Evolutionary conservation across 2,113 vertebrate species (phyloP).

Genomic region (Sarotherodon lohbergeri): DNA sequence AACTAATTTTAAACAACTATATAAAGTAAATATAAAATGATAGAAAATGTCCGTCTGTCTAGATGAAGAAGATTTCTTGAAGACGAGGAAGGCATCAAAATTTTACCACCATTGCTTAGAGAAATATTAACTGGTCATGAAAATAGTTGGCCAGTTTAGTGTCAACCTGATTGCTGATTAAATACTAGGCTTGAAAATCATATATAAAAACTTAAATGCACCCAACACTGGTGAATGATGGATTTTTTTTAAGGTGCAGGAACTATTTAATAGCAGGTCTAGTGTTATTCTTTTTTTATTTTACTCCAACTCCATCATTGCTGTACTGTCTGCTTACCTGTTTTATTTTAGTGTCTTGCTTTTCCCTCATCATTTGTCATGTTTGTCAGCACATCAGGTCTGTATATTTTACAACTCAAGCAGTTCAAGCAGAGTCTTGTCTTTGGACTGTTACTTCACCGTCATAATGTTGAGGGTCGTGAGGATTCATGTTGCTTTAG

Average conservation of each 20-base stretch:
- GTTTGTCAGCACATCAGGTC: not conserved
- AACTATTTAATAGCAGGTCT: not conserved
- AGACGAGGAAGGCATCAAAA: fast-evolving
- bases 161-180: not conserved
- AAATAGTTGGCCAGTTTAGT: not conserved
- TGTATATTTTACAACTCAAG: not conserved
- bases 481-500: not conserved
- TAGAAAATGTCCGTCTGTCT: not conserved
- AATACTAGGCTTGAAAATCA: not conserved
- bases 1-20: not conserved
- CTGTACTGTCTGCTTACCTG: not conserved
- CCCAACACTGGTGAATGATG: not conserved
- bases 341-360: not conserved
- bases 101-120: not conserved
- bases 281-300: not conserved
- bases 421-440: not conserved
- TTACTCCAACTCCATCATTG: not conserved
- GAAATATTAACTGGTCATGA: not conserved
- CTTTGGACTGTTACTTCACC: not conserved
- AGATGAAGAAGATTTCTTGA: not conserved
- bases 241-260: not conserved
- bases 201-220: not conserved
- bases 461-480: not conserved
- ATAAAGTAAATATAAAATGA: not conserved
- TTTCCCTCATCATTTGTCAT: not conserved